Conservation (phyloP, 2,113 vertebrate species). For the Pavo muticus region DNA sequence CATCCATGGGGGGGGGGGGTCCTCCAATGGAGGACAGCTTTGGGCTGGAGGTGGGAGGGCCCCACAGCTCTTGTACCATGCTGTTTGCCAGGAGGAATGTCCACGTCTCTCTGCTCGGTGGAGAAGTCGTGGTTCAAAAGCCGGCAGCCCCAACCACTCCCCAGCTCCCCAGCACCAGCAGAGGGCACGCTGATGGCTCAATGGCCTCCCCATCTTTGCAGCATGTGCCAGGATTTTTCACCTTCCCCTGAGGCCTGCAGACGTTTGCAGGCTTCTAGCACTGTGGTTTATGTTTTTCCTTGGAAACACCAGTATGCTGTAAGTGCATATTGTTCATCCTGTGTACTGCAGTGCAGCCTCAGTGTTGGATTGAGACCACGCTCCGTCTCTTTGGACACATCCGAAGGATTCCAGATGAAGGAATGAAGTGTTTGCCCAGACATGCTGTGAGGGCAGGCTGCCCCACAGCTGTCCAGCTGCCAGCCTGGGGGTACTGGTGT, state of each 20-base stretch:
- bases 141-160: neutral
- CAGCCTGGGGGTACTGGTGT: neutral
- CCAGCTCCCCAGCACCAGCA: neutral
- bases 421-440: conserved; percentile 26
- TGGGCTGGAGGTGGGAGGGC: neutral
- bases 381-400: neutral
- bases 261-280: neutral
- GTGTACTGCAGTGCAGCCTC: neutral
- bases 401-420: neutral
- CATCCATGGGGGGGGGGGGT: neutral
- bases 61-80: accelerated
- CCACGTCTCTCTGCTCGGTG: accelerated
- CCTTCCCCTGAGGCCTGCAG: neutral
- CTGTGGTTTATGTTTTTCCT: neutral
- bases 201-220: neutral
- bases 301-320: neutral
- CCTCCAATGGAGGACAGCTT: neutral
- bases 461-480: neutral
- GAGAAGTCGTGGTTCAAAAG: neutral
- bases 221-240: neutral
- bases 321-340: neutral
- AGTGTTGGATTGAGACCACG: accelerated
- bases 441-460: neutral
- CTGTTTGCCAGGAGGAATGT: neutral
- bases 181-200: too few species aligned